These are phyloP conservation scores for Clunio marinus DNA, from an alignment of 2,888 invertebrate genomes.

Conservation along the genomic window DNA sequence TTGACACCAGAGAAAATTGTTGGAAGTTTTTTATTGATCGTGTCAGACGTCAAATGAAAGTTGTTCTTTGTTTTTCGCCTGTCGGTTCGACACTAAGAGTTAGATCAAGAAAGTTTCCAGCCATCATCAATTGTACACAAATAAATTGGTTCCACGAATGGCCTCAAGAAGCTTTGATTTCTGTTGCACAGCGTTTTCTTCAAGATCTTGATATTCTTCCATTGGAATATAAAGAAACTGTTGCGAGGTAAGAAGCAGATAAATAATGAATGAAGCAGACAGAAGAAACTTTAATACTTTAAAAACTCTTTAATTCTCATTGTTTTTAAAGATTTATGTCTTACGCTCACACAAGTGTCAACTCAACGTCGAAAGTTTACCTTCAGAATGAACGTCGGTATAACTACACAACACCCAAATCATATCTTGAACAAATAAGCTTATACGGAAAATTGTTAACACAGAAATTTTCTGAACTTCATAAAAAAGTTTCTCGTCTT, in stretches of 20 bases:
- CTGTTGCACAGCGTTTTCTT: constrained; percentile 78
- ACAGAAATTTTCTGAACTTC: constrained; percentile 79
- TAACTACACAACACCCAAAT: constrained; percentile 97
- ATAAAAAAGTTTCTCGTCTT: constrained; percentile 74
- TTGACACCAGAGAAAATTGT: constrained; percentile 91
- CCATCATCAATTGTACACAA: constrained; percentile 89
- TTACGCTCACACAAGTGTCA: constrained; percentile 89
- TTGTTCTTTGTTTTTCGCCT: constrained; percentile 95
- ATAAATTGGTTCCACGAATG: constrained; percentile 99
- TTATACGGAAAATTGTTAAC: constrained; percentile 82
- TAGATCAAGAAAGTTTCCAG: constrained; percentile 91
- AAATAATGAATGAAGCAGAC: too few species aligned
- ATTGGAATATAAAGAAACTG: constrained; percentile 75
- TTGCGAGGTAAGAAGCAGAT: too few species aligned
- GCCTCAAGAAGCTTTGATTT: constrained; percentile 95
- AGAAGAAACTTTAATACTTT: background rate
- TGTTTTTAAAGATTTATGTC: constrained; percentile 80
- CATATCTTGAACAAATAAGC: constrained; percentile 92
- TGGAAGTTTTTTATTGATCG: constrained; percentile 98
- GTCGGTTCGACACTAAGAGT: constrained; percentile 91
- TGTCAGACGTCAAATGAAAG: constrained; percentile 81
- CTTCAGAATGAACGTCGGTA: constrained; percentile 86
- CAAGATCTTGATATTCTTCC: constrained; percentile 74
- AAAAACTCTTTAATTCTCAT: background rate
- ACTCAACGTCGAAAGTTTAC: constrained; percentile 80